These are phyloP conservation scores for Phyllostomus hastatus DNA, from an alignment of 2,113 vertebrate species.

Conservation along the genomic window DNA sequence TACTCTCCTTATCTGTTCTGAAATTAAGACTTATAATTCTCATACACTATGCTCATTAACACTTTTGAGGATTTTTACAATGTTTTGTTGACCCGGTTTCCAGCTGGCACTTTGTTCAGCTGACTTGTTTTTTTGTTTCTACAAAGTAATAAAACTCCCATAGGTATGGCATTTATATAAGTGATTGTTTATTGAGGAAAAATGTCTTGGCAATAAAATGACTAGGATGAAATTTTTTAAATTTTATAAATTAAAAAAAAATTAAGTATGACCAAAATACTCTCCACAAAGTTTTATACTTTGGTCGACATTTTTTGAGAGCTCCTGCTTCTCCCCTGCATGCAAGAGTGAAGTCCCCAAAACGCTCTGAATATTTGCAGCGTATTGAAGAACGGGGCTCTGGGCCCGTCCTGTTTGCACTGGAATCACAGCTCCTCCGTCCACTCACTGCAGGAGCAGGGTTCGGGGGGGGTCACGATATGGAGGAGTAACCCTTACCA, in stretches of 20 bases:
- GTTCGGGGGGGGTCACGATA: background rate
- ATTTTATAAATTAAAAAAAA: background rate
- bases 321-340: background rate
- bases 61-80: background rate
- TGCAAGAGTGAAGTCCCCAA: background rate
- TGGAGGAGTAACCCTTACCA: too few relatives aligned
- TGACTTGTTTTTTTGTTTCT: background rate
- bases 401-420: background rate
- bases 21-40: background rate
- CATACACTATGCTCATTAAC: background rate
- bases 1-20: background rate
- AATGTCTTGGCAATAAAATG: background rate
- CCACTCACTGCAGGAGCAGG: background rate
- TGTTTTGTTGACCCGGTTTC: background rate
- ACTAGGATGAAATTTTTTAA: background rate
- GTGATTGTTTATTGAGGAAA: background rate
- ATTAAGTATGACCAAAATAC: background rate
- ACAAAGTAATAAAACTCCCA: background rate
- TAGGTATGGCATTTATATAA: background rate
- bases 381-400: background rate
- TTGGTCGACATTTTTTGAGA: background rate
- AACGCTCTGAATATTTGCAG: background rate
- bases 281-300: background rate
- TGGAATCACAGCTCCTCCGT: fast-evolving
- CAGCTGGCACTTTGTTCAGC: background rate